Evolutionary conservation across 2,888 invertebrate genomes (phyloP).

Genomic region (Cacoxenus indagator): DNA sequence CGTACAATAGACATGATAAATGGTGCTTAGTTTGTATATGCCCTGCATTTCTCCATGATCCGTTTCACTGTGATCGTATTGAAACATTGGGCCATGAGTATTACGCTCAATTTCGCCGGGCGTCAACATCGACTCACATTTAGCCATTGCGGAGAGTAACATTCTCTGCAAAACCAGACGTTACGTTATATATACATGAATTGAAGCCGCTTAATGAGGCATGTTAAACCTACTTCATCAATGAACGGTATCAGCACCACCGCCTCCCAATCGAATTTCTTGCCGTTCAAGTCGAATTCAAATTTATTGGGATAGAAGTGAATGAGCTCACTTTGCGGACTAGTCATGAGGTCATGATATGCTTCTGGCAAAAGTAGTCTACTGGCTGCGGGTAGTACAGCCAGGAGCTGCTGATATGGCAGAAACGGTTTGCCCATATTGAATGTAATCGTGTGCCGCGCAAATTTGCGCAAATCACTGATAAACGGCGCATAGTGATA

Average conservation of each 20-base stretch:
- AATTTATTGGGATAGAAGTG: slow-evolving; percentile 94
- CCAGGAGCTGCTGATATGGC: slow-evolving; percentile 90
- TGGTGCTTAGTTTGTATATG: slow-evolving; percentile 76
- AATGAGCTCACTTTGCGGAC: slow-evolving; percentile 82
- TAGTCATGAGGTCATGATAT: slow-evolving; percentile 84
- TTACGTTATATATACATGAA: neutral
- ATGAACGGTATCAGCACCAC: slow-evolving; percentile 95
- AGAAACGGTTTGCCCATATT: slow-evolving; percentile 89
- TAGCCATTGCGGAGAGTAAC: slow-evolving; percentile 83
- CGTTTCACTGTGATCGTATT: slow-evolving; percentile 78
- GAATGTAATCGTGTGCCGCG: slow-evolving; percentile 82
- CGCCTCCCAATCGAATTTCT: slow-evolving; percentile 96
- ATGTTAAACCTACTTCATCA: slow-evolving; percentile 76
- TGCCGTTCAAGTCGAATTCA: slow-evolving; percentile 95
- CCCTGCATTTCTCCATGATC: slow-evolving; percentile 73
- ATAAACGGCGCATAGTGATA: slow-evolving; percentile 98
- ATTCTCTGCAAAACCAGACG: slow-evolving; percentile 71
- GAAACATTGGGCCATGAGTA: slow-evolving; percentile 87
- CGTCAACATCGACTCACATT: slow-evolving; percentile 77
- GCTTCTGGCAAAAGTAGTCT: slow-evolving; percentile 81
- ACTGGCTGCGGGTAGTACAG: slow-evolving; percentile 90
- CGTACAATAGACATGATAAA: slow-evolving; percentile 66
- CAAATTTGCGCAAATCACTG: slow-evolving; percentile 90
- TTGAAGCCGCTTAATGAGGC: too few species aligned
- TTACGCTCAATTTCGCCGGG: slow-evolving; percentile 83